Conservation (phyloP, 2,797 vertebrate species). For the Poeciliopsis infans region DNA sequence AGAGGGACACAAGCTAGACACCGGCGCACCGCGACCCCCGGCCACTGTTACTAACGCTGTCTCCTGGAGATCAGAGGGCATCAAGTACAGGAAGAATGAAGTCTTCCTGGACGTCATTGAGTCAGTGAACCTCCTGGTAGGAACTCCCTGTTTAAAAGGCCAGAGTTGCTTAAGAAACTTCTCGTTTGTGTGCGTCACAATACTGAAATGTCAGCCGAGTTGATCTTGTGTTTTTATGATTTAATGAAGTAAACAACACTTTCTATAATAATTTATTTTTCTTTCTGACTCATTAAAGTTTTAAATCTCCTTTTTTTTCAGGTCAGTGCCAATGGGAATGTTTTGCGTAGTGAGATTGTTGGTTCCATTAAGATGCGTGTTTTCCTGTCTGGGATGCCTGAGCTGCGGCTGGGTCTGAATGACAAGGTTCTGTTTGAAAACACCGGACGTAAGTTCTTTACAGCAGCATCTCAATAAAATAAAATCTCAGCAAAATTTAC, state of each 20-base stretch:
- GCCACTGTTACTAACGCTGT: conserved; percentile 89
- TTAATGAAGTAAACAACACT: background rate
- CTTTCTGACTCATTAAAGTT: conserved; percentile 1
- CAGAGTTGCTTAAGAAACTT: conserved; percentile 45
- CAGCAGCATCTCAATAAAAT: background rate
- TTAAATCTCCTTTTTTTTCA: conserved; percentile 47
- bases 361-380: conserved; percentile 99
- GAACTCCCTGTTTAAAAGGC: conserved; percentile 67
- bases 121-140: conserved; percentile 97
- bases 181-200: conserved; percentile 54
- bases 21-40: conserved; percentile 92
- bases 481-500: background rate
- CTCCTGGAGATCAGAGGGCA: conserved; percentile 87
- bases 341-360: conserved; percentile 95
- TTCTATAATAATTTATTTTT: background rate
- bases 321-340: conserved; percentile 98
- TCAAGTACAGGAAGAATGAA: conserved; percentile 86
- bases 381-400: conserved; percentile 97
- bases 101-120: conserved; percentile 98
- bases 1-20: conserved; percentile 98
- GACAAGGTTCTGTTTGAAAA: conserved; percentile 99
- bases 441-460: conserved; percentile 92
- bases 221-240: conserved; percentile 9
- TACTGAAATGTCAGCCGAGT: background rate
- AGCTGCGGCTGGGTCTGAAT: conserved; percentile 93